Percentiles rank a stretch among this genome's conserved stretches.
Evolutionary conservation across 2,113 vertebrate species (phyloP).

Genomic region (Leucoraja erinaceus): DNA sequence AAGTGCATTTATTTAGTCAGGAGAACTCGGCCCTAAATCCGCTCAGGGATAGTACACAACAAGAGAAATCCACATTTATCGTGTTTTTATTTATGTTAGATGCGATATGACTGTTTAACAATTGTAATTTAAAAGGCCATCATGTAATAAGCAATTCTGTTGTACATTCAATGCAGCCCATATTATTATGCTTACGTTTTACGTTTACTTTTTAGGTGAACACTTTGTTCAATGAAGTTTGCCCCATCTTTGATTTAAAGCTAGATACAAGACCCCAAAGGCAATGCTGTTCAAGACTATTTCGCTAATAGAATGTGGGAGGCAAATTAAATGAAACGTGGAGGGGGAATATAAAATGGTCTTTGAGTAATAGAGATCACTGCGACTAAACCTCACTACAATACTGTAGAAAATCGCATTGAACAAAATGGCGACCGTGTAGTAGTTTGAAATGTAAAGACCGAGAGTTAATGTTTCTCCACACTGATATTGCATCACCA

Average conservation of each 20-base stretch:
- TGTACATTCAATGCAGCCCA: background rate
- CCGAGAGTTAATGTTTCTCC: slow-evolving; percentile 22
- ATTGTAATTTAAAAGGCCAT: background rate
- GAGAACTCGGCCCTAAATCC: slow-evolving; percentile 32
- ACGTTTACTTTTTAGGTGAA: background rate
- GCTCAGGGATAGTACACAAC: slow-evolving; percentile 13
- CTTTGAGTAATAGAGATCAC: background rate
- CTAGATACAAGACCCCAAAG: background rate
- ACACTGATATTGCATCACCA: background rate
- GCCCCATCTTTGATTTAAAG: background rate
- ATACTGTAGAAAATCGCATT: slow-evolving; percentile 22
- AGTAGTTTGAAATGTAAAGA: background rate
- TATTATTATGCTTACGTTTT: background rate
- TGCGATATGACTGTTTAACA: background rate
- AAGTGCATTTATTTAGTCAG: background rate
- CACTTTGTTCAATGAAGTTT: slow-evolving; percentile 15
- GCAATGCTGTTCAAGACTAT: background rate
- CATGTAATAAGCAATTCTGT: background rate
- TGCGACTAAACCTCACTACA: background rate
- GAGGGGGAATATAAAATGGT: background rate
- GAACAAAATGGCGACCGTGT: slow-evolving; percentile 36
- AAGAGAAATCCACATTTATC: background rate
- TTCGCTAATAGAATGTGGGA: too few species aligned
- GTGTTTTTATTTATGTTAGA: background rate
- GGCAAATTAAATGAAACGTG: background rate